Base-by-base conservation (phyloP, 2,888 invertebrate genomes). In the Drosophila leonis region DNA sequence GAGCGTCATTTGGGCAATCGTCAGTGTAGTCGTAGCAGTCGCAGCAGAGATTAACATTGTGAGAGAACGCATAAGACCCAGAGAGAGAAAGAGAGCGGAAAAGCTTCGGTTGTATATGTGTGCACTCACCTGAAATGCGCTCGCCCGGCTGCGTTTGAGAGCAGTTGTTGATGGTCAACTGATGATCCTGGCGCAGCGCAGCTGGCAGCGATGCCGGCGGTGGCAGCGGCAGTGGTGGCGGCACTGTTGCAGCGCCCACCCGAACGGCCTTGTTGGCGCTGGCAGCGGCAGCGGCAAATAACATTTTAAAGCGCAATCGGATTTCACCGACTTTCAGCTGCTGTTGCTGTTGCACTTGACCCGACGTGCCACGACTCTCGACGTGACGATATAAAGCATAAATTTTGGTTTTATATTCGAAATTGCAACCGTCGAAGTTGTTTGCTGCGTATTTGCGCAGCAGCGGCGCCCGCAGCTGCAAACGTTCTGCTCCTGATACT, bases 291-390 rank as follows among this genome's bases (percentile, higher is more conserved):
- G 90, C 85, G 60, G 91, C 92, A 65, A 91, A 91, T 54, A 91
- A 72, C 90, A 91, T 91, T 66, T 77, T 90, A 55, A 90, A 82
- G 54, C 79, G 75, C 75, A 89, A 69, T 80, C 82, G 82, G 64
- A 83, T 78, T 70, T 79, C 79, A 67, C 83, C 89, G 73, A 80
- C 80, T 75, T 54, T 87, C 90, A 88, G 90, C 88, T 85, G 82
- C 83, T 90, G 86, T 90, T 90, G 90, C 83, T 90, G 87, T 82
- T 86, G 89, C 85, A 87, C 90, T 87, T 87, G 78, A 89, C 88
- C 66, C 85, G 83, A 83, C 86, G 90, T 78, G 90, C 88, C 88
- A 86, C 86, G 71, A 81, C 82, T 88, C 90, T 75, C 61, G 83
- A 87, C 75, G 87, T 85, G 82, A 81, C 81, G 79, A 82, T 91